Evolutionary conservation across 2,888 invertebrate species (phyloP), one percentile per base, ranked within the genome.

Genomic region (Tetropium fuscum): DNA sequence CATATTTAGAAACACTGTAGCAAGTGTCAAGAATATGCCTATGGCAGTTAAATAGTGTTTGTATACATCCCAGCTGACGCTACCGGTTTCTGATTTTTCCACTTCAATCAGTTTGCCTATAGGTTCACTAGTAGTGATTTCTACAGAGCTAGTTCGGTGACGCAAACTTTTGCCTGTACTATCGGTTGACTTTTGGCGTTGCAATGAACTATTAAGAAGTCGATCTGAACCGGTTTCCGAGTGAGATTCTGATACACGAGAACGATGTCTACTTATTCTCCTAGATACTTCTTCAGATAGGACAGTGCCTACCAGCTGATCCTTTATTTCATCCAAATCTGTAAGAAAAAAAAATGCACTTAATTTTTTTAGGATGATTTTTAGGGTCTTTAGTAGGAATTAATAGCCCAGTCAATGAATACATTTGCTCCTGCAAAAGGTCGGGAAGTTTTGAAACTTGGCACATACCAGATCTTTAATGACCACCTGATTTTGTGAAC

Each of bases 81-180:
- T 93, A 74, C 98, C 98, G 0, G 94, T 95, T 84, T 95, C 94
- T 0, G 95, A 85, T 79, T 92, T 94, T 78, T 98, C 98, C 0
- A 87, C 87, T 81, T 97, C 95, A 64, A 97, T 97, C 4, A 98
- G 84, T 82, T 93, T 94, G 74, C 51, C 51, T n/a, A n/a, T n/a
- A 83, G 82, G 63, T 78, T 80, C 66, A 80, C 71, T 81, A 85
- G 81, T 2, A 83, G 82, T 79, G 56, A 70, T 68, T 44, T 70
- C 64, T 16, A 56, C 18, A 11, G 56, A 53, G 45, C 62, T 68
- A 0, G 76, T 73, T 11, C 73, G 58, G 58, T 80, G 83, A 77
- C 84, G 78, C 34, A 72, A 19, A 53, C 69, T 73, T 32, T 70
- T 71, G 2, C 70, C 71, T 0, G 60, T 48, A 34, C 78, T 79